Evolutionary conservation across 2,113 vertebrate genomes (phyloP).

Genomic region (Ictalurus punctatus): DNA sequence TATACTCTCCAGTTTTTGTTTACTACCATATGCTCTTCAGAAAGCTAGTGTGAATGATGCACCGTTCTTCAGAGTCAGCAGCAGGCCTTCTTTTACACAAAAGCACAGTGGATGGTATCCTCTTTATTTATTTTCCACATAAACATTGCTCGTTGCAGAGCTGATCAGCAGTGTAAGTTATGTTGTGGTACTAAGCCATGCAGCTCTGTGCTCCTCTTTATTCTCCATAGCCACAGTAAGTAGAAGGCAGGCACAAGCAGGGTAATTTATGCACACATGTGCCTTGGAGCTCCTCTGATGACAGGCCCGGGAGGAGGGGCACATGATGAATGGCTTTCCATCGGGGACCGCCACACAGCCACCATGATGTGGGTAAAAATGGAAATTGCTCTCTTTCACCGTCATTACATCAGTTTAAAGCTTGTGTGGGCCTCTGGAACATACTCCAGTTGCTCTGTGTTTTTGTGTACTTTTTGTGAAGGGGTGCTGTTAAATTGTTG

Average conservation of each 20-base stretch:
- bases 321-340: constrained; percentile 81
- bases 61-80: neutral
- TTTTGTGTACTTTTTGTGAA: constrained; percentile 17
- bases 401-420: constrained; percentile 79
- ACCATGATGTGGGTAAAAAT: constrained; percentile 79
- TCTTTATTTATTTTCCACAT: constrained; percentile 47
- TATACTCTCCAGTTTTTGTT: constrained; percentile 21
- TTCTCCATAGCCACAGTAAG: constrained; percentile 60
- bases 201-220: constrained; percentile 64
- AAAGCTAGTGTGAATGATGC: constrained; percentile 19
- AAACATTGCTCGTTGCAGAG: constrained; percentile 44
- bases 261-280: constrained; percentile 80
- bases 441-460: constrained; percentile 31
- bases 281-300: constrained; percentile 75
- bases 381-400: constrained; percentile 79
- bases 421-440: constrained; percentile 80
- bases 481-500: constrained; percentile 40
- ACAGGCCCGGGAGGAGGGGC: constrained; percentile 76
- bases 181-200: constrained; percentile 45
- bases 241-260: constrained; percentile 58
- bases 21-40: constrained; percentile 3
- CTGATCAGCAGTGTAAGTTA: constrained; percentile 52
- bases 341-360: constrained; percentile 75
- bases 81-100: constrained; percentile 18
- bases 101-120: constrained; percentile 40